Evolutionary conservation across 2,888 invertebrate genomes (phyloP), one percentile per base, ranked within the genome.

Genomic region (Chrysolina americana): DNA sequence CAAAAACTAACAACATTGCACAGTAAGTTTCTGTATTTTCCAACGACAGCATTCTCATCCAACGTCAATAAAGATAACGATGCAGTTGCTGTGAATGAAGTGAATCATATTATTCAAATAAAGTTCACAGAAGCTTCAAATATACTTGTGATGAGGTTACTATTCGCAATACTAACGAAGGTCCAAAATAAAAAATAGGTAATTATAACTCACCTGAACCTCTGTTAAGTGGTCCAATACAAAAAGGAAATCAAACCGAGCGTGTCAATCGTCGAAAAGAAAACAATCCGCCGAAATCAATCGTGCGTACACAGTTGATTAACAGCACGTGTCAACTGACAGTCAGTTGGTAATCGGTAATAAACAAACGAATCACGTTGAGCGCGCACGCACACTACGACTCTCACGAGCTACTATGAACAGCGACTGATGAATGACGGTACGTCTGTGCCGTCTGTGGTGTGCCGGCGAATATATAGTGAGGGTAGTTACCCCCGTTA

Each of bases 271-370:
- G 15, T 53, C 13, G 17, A 19, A 65, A 62, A 64, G 53, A 62
- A 70, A 74, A 66, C 70, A 68, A 70, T 65, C 48, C 47, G 11
- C 71, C 50, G 6, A 28, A 68, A 74, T 71, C 68, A 28, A 70
- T 28, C 41, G 69, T 59, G 75, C 71, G 47, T 59, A 36, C 44
- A 63, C 68, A 63, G 8, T 44, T 41, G 70, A 68, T 65, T 41
- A 44, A 4, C 21, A 70, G 73, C 77, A 77, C 77, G 77, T 75
- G 77, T 65, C 70, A 63, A 71, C 65, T 75, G 77, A 74, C 76
- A 74, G 72, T 70, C 50, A 68, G 68, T 65, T 75, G 77, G 70
- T 74, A 74, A 70, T 72, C 50, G 70, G 68, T 65, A 59, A 74
- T 68, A 70, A 76, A 73, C 68, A 68, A 76, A 68, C 47, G 11